A percentile compares a stretch with the other conserved stretches of the same genome.
These are phyloP conservation scores for Mesocentrotus franciscanus DNA, from an alignment of 53 echinoderm and acorn worm species.

Conservation along the genomic window DNA sequence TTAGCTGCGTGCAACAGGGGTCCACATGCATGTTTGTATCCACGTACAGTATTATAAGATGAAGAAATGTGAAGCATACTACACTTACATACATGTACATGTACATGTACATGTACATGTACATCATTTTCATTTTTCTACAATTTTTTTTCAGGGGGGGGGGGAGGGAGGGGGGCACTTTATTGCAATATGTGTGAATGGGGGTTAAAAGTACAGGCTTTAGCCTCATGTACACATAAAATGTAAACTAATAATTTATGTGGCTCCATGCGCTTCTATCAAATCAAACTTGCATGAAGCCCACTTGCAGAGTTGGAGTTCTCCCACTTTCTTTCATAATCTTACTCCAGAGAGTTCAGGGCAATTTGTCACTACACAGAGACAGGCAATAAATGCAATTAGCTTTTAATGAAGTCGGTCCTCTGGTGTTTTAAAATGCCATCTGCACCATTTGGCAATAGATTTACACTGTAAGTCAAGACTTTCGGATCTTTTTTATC, in stretches of 20 bases:
- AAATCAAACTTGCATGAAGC: slow-evolving; percentile 22
- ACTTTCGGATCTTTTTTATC: neutral
- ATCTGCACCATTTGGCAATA: neutral
- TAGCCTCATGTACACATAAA: neutral
- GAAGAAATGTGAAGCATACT: too few relatives aligned
- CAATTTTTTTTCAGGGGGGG: too few relatives aligned
- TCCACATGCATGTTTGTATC: too few relatives aligned
- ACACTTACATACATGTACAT: too few relatives aligned
- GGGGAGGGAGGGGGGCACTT: too few relatives aligned
- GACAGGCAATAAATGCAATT: slow-evolving; percentile 36
- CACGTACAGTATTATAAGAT: too few relatives aligned
- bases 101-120: too few relatives aligned
- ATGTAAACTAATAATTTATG: neutral
- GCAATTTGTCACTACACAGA: slow-evolving; percentile 19
- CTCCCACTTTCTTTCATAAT: neutral
- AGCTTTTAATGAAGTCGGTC: slow-evolving; percentile 13
- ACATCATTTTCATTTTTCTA: too few relatives aligned
- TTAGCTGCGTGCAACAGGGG: too few relatives aligned
- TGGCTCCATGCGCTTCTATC: neutral
- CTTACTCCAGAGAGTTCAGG: neutral
- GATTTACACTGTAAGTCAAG: neutral
- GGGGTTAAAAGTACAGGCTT: too few relatives aligned
- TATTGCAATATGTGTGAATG: too few relatives aligned
- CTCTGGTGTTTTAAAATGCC: neutral
- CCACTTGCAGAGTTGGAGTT: neutral